Evolutionary conservation across 2,888 invertebrate genomes (phyloP).

Genomic region (Eledone cirrhosa): DNA sequence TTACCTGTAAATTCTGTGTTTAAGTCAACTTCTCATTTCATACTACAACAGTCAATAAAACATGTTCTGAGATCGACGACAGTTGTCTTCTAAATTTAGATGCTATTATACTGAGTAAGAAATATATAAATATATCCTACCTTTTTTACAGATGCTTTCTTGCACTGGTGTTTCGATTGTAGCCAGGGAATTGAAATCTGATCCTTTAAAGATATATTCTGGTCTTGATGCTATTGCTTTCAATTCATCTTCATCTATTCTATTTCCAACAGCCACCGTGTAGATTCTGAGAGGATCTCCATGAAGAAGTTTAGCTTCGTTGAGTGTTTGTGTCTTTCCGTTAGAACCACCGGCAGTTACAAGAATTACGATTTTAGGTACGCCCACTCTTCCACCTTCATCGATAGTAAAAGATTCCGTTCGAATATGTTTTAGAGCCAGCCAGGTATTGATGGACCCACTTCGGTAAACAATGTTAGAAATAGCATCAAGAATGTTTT

Average conservation of each 20-base stretch:
- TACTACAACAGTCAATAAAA: too few relatives aligned
- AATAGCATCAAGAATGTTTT: not conserved
- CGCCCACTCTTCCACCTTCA: not conserved
- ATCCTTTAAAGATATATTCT: not conserved
- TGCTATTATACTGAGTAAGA: too few relatives aligned
- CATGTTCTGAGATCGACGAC: too few relatives aligned
- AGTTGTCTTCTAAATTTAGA: too few relatives aligned
- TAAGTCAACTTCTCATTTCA: too few relatives aligned
- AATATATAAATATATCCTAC: not conserved
- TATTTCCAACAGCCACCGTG: not conserved
- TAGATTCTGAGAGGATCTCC: not conserved
- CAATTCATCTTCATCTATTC: not conserved
- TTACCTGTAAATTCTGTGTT: too few relatives aligned
- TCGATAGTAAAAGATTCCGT: not conserved
- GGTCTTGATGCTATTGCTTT: slow-evolving; percentile 11
- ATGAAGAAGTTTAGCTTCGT: slow-evolving; percentile 6
- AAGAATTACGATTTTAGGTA: slow-evolving; percentile 1
- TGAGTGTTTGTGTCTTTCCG: not conserved
- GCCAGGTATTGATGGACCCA: not conserved
- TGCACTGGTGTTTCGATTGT: not conserved
- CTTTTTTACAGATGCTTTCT: slow-evolving; percentile 3
- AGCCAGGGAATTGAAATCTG: not conserved
- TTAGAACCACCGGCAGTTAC: not conserved
- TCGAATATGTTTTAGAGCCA: slow-evolving; percentile 11
- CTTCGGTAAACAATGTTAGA: not conserved